These are phyloP conservation scores for Orchestia grillus DNA, from an alignment of 1,140 invertebrate genomes.

Conservation along the genomic window DNA sequence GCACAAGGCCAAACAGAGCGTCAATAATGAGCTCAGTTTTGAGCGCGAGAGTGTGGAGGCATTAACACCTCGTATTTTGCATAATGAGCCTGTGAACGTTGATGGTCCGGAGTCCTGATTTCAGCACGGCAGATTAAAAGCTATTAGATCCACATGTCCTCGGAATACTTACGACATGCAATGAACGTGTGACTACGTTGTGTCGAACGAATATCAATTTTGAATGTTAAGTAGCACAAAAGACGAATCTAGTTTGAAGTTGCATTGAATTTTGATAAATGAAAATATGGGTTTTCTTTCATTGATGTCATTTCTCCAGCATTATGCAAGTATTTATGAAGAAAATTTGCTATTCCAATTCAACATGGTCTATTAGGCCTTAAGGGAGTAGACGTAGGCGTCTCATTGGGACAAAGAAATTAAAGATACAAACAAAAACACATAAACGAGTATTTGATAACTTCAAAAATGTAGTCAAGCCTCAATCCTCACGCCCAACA, in stretches of 20 bases:
- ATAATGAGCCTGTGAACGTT: background rate
- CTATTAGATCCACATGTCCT: too few relatives aligned
- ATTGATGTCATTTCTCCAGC: too few relatives aligned
- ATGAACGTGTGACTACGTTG: background rate
- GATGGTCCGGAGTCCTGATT: background rate
- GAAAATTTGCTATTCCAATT: too few relatives aligned
- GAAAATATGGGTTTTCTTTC: background rate
- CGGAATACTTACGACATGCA: background rate
- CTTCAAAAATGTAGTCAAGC: too few relatives aligned
- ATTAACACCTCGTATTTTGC: background rate
- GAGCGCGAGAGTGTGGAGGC: background rate
- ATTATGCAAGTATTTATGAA: too few relatives aligned
- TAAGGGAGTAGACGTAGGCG: too few relatives aligned
- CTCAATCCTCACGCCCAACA: too few relatives aligned
- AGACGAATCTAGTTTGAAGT: background rate
- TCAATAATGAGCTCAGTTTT: background rate
- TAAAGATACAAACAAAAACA: too few relatives aligned
- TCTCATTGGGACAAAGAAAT: too few relatives aligned
- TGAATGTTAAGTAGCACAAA: background rate
- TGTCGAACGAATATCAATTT: background rate
- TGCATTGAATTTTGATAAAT: background rate
- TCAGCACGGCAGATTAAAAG: too few relatives aligned
- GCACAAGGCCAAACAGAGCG: background rate
- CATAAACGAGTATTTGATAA: too few relatives aligned
- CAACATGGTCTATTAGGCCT: too few relatives aligned